Evolutionary conservation across 2,888 invertebrate genomes (phyloP).

Genomic region (Agrilus cyanescens): DNA sequence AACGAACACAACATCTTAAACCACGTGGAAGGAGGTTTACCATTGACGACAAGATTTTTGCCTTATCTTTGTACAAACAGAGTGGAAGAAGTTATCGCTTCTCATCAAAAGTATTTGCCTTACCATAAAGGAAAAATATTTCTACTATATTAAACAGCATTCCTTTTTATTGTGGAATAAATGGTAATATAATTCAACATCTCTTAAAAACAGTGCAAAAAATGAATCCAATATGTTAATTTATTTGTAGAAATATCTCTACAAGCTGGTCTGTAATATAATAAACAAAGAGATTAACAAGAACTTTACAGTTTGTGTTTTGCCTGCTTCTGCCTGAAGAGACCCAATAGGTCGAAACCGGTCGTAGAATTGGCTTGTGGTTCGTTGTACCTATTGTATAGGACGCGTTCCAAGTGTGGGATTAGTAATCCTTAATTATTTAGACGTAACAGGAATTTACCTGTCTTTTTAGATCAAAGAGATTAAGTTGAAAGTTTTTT

Average conservation of each 20-base stretch:
- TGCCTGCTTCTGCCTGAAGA: no score
- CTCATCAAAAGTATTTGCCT: conserved; percentile 6
- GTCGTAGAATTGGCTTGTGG: no score
- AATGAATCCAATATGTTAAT: not conserved
- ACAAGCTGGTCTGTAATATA: conserved; percentile 1
- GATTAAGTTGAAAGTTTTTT: not conserved
- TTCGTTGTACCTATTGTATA: no score
- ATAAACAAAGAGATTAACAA: conserved; percentile 1
- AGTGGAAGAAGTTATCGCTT: conserved; percentile 2
- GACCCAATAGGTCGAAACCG: no score
- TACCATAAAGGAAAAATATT: conserved; percentile 4
- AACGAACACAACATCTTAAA: not conserved
- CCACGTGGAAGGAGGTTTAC: conserved; percentile 6
- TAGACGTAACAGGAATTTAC: no score
- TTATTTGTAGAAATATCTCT: not conserved
- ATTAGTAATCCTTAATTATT: no score
- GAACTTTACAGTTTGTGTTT: no score
- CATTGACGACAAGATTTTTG: conserved; percentile 7
- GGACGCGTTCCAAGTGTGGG: no score
- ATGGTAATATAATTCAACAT: conserved; percentile 1
- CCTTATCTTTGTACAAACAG: conserved; percentile 3
- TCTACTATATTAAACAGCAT: not conserved
- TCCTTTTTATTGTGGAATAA: conserved; percentile 1
- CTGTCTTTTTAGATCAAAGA: no score
- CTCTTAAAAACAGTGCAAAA: not conserved